Base-by-base conservation (phyloP, 2,113 vertebrate genomes). In the Leptobrachium leishanense region DNA sequence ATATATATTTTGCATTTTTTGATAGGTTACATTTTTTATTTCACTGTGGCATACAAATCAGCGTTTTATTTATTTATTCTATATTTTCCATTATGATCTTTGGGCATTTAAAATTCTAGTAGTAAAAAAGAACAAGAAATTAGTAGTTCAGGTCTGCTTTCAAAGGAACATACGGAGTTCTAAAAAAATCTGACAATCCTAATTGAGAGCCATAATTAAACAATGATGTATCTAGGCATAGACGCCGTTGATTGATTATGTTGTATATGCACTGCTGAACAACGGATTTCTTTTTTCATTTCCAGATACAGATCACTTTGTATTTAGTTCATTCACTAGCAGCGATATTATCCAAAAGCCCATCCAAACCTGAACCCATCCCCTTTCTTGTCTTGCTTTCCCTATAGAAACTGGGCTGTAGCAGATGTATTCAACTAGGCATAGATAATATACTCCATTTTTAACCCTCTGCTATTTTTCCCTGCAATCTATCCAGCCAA, bases 141-240 rank as follows among this genome's bases (percentile, higher is more conserved):
- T 85, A 85, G 83, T 57, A 59, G 79, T 84, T 82, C 75, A 78
- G 20, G 20, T 31, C 20, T 31, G 20, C 20, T 31, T 31, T 31
- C 46, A 44, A 46, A 13, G 12, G 62, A 75, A 67, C 74, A 75
- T 75, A 54, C 67, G 31, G 63, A 20, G 46, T 67, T 12, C 39
- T 66, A 42, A 46, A 75, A 63, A 2, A 39, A 12, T 66, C 13
- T 54, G 15, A 66, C 67, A 82, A 86, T 87, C 82, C 82, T 40
- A 87, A 82, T 76, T 77, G 81, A 82, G 64, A 73, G 69, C 71
- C 73, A 63, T 84, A 84, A 86, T 82, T 78, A 50, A 5, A 77
- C 76, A 77, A 82, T 85, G 80, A 67, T 81, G 74, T 85, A 72
- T 70, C 43, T 74, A 72, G 68, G 81, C 7, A 12, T 77, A 81